phyloP scores from a whole-genome alignment of 2,113 vertebrate species.

The Perognathus longimembris region DNA sequence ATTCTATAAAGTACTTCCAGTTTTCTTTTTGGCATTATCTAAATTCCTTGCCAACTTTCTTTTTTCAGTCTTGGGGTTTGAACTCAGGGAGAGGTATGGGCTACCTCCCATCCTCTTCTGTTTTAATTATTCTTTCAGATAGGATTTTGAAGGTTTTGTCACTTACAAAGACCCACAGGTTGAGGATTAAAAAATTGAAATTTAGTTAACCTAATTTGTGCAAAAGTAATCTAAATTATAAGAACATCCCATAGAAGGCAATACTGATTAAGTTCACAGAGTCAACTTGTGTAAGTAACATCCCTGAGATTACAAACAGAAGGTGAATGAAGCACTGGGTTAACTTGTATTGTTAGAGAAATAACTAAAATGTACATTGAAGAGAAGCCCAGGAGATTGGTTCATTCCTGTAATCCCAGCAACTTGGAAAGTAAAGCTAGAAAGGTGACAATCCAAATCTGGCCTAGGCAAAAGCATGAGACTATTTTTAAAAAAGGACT shows the following conservation, averaged over 20 bases:
- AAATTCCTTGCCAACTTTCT: not conserved
- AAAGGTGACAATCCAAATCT: too few species aligned
- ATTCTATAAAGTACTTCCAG: not conserved
- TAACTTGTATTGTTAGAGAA: not conserved
- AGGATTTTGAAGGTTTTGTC: too few species aligned
- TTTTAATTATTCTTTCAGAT: too few species aligned
- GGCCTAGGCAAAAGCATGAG: too few species aligned
- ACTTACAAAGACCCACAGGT: not conserved
- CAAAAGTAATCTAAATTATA: slow-evolving; percentile 5
- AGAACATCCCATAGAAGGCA: not conserved
- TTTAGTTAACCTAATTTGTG: not conserved
- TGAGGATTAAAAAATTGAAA: not conserved
- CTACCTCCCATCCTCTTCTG: too few species aligned
- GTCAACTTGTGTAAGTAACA: not conserved
- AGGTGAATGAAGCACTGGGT: not conserved
- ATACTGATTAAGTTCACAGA: not conserved
- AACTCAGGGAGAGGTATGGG: too few species aligned
- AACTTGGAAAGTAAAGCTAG: too few species aligned
- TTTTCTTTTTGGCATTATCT: not conserved
- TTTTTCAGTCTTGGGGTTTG: not conserved
- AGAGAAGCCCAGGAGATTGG: not conserved
- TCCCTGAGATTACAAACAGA: not conserved
- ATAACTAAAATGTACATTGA: not conserved
- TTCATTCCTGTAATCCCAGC: too few species aligned
- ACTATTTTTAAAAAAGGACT: too few species aligned